Evolutionary conservation across 2,113 vertebrate species (phyloP).

Genomic region (Cheilinus undulatus): DNA sequence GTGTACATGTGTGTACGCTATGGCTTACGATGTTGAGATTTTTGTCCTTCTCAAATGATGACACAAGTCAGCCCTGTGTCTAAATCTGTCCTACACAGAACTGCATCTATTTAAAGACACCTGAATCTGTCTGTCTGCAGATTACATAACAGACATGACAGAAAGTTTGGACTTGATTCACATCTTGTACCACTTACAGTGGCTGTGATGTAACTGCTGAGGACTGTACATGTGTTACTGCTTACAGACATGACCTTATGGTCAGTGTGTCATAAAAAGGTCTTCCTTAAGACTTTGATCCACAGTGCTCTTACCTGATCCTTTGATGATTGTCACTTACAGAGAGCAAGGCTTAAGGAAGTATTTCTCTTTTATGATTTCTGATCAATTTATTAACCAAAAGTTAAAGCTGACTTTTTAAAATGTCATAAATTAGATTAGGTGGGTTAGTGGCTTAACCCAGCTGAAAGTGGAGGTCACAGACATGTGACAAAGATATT

Average conservation of each 20-base stretch:
- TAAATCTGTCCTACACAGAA: conserved; percentile 53
- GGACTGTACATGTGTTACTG: conserved; percentile 12
- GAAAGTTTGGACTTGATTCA: conserved; percentile 25
- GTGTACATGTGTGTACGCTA: not conserved
- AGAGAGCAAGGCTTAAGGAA: not conserved
- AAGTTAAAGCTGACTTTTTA: too few species aligned
- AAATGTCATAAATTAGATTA: too few species aligned
- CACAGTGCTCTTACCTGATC: conserved; percentile 5
- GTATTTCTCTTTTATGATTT: not conserved
- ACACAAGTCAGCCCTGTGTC: conserved; percentile 38
- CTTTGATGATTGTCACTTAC: conserved; percentile 32
- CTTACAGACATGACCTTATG: not conserved
- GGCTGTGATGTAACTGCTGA: conserved; percentile 12
- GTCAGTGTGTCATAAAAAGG: not conserved
- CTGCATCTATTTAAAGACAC: conserved; percentile 68
- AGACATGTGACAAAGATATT: too few species aligned
- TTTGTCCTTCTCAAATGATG: conserved; percentile 32
- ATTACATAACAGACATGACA: conserved; percentile 59
- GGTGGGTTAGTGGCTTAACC: too few species aligned
- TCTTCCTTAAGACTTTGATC: conserved; percentile 26
- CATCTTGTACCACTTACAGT: conserved; percentile 27
- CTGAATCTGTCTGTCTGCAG: conserved; percentile 36
- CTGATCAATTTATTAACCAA: not conserved
- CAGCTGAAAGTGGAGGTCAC: too few species aligned
- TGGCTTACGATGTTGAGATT: conserved; percentile 30